Percentiles rank a stretch among this genome's conserved stretches.
These are phyloP conservation scores for Leptopterna dolabrata DNA, from an alignment of 2,888 invertebrate species.

Conservation along the genomic window DNA sequence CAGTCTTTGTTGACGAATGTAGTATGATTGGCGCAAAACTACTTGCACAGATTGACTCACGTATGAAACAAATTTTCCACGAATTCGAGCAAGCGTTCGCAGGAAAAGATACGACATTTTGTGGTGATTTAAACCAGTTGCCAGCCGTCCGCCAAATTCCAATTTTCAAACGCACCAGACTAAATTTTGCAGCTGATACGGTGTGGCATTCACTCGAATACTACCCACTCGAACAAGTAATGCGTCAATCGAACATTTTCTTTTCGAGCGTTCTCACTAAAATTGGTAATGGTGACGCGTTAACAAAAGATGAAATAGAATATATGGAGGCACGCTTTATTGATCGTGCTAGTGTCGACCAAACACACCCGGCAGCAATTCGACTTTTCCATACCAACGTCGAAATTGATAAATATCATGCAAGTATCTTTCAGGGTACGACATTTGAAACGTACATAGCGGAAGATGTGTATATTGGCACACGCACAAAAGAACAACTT, in stretches of 20 bases:
- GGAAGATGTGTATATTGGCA: too few species aligned
- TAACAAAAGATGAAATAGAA: neutral
- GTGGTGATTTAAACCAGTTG: too few species aligned
- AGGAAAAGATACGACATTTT: conserved; percentile 21
- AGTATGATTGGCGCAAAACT: conserved; percentile 66
- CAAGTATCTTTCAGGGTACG: neutral
- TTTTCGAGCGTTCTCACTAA: neutral
- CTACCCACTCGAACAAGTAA: conserved; percentile 8
- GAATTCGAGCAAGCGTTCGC: conserved; percentile 6
- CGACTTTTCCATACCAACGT: too few species aligned
- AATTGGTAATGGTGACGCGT: neutral
- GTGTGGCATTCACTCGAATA: conserved; percentile 3
- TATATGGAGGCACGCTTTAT: neutral
- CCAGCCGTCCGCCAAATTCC: conserved; percentile 15
- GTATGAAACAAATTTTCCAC: conserved; percentile 65
- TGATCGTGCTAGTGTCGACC: too few species aligned
- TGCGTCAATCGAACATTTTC: neutral
- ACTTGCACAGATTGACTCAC: conserved; percentile 63
- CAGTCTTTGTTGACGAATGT: conserved; percentile 63
- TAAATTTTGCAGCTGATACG: conserved; percentile 7
- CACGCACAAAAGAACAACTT: neutral
- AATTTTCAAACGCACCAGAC: neutral
- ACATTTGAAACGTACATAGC: conserved; percentile 5
- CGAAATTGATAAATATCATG: neutral
- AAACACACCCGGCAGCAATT: too few species aligned